Percentiles rank a stretch among this genome's conserved stretches.
Evolutionary conservation across 2,113 vertebrate species (phyloP).

Genomic region (Myxocyprinus asiaticus): DNA sequence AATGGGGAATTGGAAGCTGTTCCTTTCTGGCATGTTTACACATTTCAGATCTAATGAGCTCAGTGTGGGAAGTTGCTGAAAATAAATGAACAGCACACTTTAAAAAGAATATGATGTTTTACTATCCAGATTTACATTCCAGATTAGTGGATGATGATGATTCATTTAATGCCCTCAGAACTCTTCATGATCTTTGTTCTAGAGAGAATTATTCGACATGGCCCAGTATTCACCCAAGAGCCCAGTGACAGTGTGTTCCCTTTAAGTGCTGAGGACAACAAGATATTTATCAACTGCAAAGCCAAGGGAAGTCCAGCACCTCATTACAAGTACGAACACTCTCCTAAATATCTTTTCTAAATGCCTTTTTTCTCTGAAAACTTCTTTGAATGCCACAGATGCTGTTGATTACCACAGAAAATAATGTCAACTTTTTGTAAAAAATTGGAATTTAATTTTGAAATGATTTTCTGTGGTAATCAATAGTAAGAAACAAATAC

Average conservation of each 20-base stretch:
- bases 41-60: constrained; percentile 30
- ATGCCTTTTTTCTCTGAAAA: too few species aligned
- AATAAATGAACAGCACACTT: constrained; percentile 8
- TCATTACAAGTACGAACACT: constrained; percentile 75
- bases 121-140: constrained; percentile 7
- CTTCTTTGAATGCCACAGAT: too few species aligned
- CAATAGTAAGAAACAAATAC: too few species aligned
- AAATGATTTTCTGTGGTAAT: too few species aligned
- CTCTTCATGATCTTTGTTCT: constrained; percentile 31
- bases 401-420: too few species aligned
- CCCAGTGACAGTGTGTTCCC: constrained; percentile 82
- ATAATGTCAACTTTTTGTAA: too few species aligned
- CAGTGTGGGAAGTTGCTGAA: constrained; percentile 7
- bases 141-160: background rate
- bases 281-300: constrained; percentile 84
- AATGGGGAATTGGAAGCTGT: constrained; percentile 5
- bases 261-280: constrained; percentile 74
- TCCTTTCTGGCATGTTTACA: background rate
- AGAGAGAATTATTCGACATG: constrained; percentile 76
- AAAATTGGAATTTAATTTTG: too few species aligned
- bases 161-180: too few species aligned
- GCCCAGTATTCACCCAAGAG: constrained; percentile 85
- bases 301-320: constrained; percentile 82
- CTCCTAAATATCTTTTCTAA: too few species aligned
- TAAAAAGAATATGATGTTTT: constrained; percentile 19